These are phyloP conservation scores for Cardiocondyla obscurior DNA, from an alignment of 1,140 invertebrate genomes.

Conservation along the genomic window DNA sequence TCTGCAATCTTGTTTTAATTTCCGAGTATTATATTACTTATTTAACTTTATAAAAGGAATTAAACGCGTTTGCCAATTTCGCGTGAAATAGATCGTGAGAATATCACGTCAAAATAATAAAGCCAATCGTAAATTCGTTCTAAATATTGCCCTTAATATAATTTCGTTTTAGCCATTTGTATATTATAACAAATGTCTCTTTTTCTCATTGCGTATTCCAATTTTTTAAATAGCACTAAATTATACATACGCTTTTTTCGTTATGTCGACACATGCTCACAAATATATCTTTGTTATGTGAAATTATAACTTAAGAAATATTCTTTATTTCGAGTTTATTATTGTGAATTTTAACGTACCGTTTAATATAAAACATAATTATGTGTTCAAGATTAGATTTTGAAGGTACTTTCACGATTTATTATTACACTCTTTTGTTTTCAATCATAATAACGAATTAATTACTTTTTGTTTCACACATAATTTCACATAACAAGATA, in stretches of 20 bases:
- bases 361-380: background rate
- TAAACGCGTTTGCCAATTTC: background rate
- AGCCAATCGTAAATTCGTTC: background rate
- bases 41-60: background rate
- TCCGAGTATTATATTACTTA: background rate
- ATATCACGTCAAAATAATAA: background rate
- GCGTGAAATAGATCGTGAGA: background rate
- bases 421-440: background rate
- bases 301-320: slow-evolving; percentile 17
- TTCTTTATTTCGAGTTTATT: background rate
- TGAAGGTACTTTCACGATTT: background rate
- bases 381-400: background rate
- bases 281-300: background rate
- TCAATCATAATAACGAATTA: background rate
- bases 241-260: slow-evolving; percentile 12
- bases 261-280: slow-evolving; percentile 13
- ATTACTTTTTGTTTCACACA: slow-evolving; percentile 8
- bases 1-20: background rate
- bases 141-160: slow-evolving; percentile 10
- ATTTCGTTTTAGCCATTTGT: background rate
- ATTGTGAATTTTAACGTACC: background rate
- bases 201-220: slow-evolving; percentile 55
- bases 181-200: background rate
- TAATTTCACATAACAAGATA: slow-evolving; percentile 39
- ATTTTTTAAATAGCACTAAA: slow-evolving; percentile 51